Conservation (phyloP, 2,797 vertebrate genomes). For the Leuciscus waleckii region DNA sequence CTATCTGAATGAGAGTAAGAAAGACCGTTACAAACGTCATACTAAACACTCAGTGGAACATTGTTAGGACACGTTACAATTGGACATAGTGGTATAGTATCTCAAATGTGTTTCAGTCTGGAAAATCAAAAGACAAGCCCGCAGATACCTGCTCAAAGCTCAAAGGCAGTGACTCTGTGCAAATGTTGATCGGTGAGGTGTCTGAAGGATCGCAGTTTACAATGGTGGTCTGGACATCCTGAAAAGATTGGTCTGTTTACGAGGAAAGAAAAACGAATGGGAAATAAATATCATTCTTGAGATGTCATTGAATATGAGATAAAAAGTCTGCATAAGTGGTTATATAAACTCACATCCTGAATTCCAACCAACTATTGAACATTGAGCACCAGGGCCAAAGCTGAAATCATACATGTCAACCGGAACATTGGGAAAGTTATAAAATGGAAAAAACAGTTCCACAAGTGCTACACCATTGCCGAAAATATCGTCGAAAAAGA, state of each 20-base stretch:
- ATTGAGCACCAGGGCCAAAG: slow-evolving; percentile 34
- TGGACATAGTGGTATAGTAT: not conserved
- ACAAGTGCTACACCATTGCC: slow-evolving; percentile 9
- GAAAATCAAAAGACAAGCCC: not conserved
- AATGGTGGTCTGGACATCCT: slow-evolving; percentile 39
- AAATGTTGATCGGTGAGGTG: slow-evolving; percentile 41
- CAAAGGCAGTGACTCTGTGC: not conserved
- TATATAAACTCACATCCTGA: slow-evolving; percentile 3
- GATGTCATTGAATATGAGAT: not conserved
- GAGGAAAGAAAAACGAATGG: slow-evolving; percentile 6
- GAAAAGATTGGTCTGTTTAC: slow-evolving; percentile 37
- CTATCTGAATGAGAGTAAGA: slow-evolving; percentile 23
- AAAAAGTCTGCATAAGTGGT: not conserved
- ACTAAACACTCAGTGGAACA: not conserved
- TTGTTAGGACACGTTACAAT: not conserved
- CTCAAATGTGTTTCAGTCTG: not conserved
- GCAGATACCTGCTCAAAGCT: slow-evolving; percentile 9
- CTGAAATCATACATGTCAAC: not conserved
- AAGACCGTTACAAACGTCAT: slow-evolving; percentile 1
- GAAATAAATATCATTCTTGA: not conserved
- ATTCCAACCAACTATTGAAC: slow-evolving; percentile 54
- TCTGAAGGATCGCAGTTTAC: slow-evolving; percentile 39
- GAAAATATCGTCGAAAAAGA: not conserved
- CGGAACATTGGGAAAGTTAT: slow-evolving; percentile 42
- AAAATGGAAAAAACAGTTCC: not conserved